Percentiles rank a stretch among this genome's conserved stretches.
These are phyloP conservation scores for Blastomussa wellsi DNA, from an alignment of 92 coral and sea anemone genomes.

Conservation along the genomic window DNA sequence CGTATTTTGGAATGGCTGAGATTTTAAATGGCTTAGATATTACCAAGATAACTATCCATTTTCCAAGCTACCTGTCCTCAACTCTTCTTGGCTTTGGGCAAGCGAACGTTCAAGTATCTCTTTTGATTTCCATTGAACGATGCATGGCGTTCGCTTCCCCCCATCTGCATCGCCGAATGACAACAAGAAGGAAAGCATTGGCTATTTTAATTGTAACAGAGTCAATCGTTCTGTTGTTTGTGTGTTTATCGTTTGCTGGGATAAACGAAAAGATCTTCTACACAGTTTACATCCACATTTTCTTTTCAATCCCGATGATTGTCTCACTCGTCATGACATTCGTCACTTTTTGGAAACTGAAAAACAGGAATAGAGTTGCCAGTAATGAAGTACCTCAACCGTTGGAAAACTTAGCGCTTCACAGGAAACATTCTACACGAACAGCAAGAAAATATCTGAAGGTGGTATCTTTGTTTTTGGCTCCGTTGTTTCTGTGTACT, in stretches of 20 bases:
- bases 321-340: not conserved
- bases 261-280: slow-evolving; percentile 9
- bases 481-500: slow-evolving; percentile 5
- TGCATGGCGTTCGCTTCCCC: slow-evolving; percentile 20
- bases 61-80: slow-evolving; percentile 18
- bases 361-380: slow-evolving; percentile 1
- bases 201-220: not conserved
- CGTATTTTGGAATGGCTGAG: slow-evolving; percentile 12
- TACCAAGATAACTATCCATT: not conserved
- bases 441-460: slow-evolving; percentile 25
- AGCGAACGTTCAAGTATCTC: not conserved
- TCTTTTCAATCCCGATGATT: slow-evolving; percentile 5
- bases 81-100: not conserved
- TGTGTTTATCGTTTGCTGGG: not conserved
- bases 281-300: slow-evolving; percentile 19
- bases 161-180: slow-evolving; percentile 17
- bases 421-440: not conserved
- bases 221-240: not conserved
- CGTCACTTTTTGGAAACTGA: slow-evolving; percentile 29
- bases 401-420: slow-evolving; percentile 2
- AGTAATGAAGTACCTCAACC: slow-evolving; percentile 26
- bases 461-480: not conserved
- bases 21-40: not conserved
- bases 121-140: slow-evolving; percentile 6
- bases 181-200: not conserved